Conservation (phyloP, 1,140 invertebrate species). For the Drosophila biarmipes region DNA sequence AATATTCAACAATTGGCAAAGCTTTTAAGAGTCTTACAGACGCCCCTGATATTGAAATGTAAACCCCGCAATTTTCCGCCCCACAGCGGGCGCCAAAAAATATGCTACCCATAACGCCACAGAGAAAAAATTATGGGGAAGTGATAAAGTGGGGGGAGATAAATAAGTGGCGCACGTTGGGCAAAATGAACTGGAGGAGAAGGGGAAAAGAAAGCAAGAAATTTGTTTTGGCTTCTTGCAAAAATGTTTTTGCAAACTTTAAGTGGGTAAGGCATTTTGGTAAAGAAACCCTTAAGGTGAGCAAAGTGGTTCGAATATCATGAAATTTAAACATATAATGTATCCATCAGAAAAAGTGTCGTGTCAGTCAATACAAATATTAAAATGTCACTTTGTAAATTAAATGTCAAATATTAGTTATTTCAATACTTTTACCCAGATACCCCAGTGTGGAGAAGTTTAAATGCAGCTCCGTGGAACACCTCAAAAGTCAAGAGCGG, state of each 20-base stretch:
- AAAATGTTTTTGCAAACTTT: slow-evolving; percentile 23
- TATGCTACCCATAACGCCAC: slow-evolving; percentile 49
- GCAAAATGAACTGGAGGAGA: slow-evolving; percentile 6
- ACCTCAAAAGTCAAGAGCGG: background rate
- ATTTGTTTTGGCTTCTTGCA: background rate
- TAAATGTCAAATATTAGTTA: no score
- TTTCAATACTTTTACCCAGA: no score
- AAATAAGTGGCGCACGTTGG: slow-evolving; percentile 41
- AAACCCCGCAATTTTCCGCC: slow-evolving; percentile 46
- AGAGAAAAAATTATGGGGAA: slow-evolving; percentile 3
- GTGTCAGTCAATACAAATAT: no score
- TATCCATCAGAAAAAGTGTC: no score
- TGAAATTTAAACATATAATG: background rate
- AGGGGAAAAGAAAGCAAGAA: background rate
- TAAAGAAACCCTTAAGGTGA: background rate
- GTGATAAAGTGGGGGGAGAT: slow-evolving; percentile 17
- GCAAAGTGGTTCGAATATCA: background rate
- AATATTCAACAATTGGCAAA: slow-evolving; percentile 79
- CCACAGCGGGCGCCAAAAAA: slow-evolving; percentile 32
- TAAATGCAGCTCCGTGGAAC: no score
- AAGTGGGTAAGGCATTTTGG: slow-evolving; percentile 14
- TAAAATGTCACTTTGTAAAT: no score
- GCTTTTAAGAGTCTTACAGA: slow-evolving; percentile 65
- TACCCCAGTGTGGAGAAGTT: no score
- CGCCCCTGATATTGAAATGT: slow-evolving; percentile 55